A percentile compares a stretch with the other conserved stretches of the same genome.
Conservation (phyloP, 2,113 vertebrate species). For the Phocoena phocoena region DNA sequence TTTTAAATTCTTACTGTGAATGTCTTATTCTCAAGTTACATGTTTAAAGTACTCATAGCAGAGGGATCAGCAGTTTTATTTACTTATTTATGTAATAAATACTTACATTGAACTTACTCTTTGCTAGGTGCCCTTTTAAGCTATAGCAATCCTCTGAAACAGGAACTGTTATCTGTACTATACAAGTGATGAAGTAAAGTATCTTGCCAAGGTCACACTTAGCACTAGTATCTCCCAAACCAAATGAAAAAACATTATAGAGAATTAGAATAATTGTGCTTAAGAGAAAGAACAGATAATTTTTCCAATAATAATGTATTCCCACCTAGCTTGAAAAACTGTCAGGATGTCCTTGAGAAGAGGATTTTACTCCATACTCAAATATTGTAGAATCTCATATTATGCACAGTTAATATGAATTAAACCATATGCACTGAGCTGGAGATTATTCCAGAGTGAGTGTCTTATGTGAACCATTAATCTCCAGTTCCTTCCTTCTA, state of each 20-base stretch:
- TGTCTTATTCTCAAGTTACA: background rate
- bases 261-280: background rate
- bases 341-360: background rate
- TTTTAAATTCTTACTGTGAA: constrained; percentile 4
- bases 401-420: background rate
- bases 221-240: background rate
- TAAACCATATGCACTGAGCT: background rate
- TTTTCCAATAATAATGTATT: background rate
- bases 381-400: background rate
- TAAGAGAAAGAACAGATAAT: background rate
- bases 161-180: background rate
- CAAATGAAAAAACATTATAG: background rate
- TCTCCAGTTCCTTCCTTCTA: background rate
- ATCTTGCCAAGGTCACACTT: background rate
- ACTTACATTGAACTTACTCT: background rate
- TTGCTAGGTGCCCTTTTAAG: background rate
- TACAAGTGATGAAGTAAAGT: background rate
- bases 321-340: background rate
- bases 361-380: background rate
- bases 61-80: background rate
- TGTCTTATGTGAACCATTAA: background rate
- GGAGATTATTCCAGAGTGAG: background rate
- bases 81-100: background rate
- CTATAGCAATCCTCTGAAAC: background rate
- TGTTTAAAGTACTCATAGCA: background rate